Conservation (phyloP, 2,888 invertebrate species). For the Trachelus stipa region DNA sequence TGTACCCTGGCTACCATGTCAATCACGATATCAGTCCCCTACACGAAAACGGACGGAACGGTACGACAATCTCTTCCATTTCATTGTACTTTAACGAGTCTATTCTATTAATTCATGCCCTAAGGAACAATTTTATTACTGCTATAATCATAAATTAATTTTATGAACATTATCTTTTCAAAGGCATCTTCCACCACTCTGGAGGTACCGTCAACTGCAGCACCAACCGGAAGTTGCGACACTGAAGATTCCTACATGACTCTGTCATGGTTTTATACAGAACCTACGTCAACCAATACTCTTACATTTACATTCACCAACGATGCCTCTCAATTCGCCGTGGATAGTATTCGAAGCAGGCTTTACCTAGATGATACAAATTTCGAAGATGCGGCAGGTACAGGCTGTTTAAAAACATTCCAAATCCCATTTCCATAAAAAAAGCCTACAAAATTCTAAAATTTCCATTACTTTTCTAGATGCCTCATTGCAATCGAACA, state of each 20-base stretch:
- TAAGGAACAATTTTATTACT: neutral
- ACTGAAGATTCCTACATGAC: slow-evolving; percentile 10
- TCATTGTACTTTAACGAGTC: neutral
- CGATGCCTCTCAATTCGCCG: slow-evolving; percentile 28
- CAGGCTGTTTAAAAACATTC: slow-evolving; percentile 2
- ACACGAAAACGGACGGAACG: slow-evolving; percentile 26
- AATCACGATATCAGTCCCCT: slow-evolving; percentile 31
- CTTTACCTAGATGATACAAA: slow-evolving; percentile 28
- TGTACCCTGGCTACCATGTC: slow-evolving; percentile 37
- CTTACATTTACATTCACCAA: slow-evolving; percentile 28
- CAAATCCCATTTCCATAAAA: neutral
- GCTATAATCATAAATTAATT: neutral
- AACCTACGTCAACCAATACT: slow-evolving; percentile 5
- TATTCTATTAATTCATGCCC: neutral
- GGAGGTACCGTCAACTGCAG: slow-evolving; percentile 11
- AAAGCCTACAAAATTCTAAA: neutral
- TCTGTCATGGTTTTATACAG: slow-evolving; percentile 13
- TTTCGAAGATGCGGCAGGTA: slow-evolving; percentile 34
- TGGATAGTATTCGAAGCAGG: slow-evolving; percentile 30
- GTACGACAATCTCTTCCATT: slow-evolving; percentile 20
- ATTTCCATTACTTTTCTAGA: slow-evolving; percentile 18
- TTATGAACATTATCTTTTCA: neutral
- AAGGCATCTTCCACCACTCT: slow-evolving; percentile 8
- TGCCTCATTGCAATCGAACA: neutral
- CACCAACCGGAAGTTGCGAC: slow-evolving; percentile 15